Evolutionary conservation across 1,140 invertebrate genomes (phyloP).

Genomic region (Heliconius nattereri): DNA sequence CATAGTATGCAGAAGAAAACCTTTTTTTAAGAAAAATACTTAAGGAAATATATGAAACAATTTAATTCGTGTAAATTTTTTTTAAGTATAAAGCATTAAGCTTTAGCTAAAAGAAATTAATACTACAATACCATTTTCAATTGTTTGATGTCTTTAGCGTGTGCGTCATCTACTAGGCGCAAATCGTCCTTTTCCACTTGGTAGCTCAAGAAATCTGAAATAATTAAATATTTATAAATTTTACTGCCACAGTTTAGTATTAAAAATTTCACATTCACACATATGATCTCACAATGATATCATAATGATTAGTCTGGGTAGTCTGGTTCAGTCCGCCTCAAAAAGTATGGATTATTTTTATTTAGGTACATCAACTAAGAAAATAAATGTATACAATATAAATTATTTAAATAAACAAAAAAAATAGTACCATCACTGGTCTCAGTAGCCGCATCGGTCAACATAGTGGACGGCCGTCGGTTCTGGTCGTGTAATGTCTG

Average conservation of each 20-base stretch:
- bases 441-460: conserved; percentile 50
- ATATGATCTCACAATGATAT: too few species aligned
- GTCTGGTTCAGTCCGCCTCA: too few species aligned
- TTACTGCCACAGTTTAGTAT: background rate
- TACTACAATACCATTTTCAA: conserved; percentile 48
- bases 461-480: conserved; percentile 34
- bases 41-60: too few species aligned
- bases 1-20: too few species aligned
- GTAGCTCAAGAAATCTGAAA: conserved; percentile 57
- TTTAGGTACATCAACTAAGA: too few species aligned
- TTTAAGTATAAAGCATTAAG: too few species aligned
- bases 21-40: too few species aligned
- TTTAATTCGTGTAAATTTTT: too few species aligned
- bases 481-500: conserved; percentile 61
- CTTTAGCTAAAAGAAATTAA: too few species aligned
- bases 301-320: too few species aligned
- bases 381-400: background rate
- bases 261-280: background rate
- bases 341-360: too few species aligned
- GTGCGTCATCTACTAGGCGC: conserved; percentile 35
- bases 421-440: conserved; percentile 51
- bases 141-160: conserved; percentile 49
- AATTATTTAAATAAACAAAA: background rate
- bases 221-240: background rate
- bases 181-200: conserved; percentile 54